phyloP scores from a whole-genome alignment of 1,140 invertebrate genomes.

The Pollicipes pollicipes region DNA sequence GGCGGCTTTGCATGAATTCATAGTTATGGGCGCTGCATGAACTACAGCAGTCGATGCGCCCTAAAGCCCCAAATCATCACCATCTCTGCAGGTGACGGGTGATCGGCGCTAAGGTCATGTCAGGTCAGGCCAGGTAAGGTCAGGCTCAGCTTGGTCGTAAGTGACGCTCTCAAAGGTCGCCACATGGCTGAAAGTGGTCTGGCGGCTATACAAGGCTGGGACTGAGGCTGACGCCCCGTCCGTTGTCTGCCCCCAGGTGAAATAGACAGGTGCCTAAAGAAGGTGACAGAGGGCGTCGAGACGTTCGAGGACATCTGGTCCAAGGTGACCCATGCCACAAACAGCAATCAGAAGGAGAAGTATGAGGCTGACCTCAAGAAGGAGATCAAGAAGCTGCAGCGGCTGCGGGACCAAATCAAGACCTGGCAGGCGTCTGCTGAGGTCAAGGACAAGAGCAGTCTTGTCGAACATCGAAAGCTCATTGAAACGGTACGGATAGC shows the following conservation, averaged over 20 bases:
- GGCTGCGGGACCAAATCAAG: conserved; percentile 99
- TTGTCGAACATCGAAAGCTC: conserved; percentile 88
- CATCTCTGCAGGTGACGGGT: too few relatives aligned
- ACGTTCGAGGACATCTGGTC: conserved; percentile 99
- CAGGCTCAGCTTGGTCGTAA: too few relatives aligned
- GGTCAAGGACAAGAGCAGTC: conserved; percentile 95
- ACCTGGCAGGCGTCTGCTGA: conserved; percentile 98
- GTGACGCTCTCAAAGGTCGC: too few relatives aligned
- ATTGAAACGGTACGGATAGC: conserved; percentile 77
- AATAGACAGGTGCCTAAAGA: conserved; percentile 98
- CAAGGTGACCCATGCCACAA: conserved; percentile 95
- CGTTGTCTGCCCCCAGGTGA: conserved; percentile 59
- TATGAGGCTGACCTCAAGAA: conserved; percentile 99
- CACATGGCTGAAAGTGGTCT: too few relatives aligned
- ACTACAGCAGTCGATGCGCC: too few relatives aligned
- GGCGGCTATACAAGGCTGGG: too few relatives aligned
- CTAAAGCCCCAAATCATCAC: too few relatives aligned
- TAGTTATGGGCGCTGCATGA: too few relatives aligned
- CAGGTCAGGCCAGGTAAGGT: too few relatives aligned
- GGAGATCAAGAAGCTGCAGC: conserved; percentile 99
- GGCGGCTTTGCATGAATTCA: too few relatives aligned
- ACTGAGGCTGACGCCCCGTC: too few relatives aligned
- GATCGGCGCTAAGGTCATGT: too few relatives aligned
- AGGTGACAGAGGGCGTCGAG: conserved; percentile 95
- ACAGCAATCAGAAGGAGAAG: conserved; percentile 99